A percentile compares a stretch with the other conserved stretches of the same genome.
Conservation (phyloP, 2,888 invertebrate species). For the Drosophila mercatorum region DNA sequence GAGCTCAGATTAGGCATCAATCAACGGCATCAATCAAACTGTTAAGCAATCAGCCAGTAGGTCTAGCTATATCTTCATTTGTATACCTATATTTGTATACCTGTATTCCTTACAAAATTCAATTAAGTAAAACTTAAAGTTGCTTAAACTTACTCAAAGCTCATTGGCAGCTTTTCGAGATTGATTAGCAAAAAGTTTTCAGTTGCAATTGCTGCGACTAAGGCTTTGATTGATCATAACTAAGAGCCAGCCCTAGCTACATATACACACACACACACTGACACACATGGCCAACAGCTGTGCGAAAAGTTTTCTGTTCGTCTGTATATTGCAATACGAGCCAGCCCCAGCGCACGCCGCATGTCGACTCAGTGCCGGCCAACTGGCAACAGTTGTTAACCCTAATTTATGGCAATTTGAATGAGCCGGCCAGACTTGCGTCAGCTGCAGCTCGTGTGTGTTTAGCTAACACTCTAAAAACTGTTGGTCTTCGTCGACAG, state of each 20-base stretch:
- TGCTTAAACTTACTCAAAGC: neutral
- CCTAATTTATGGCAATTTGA: slow-evolving; percentile 78
- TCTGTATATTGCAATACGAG: too few relatives aligned
- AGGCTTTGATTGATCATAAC: neutral
- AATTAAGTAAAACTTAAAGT: neutral
- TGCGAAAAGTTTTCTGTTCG: too few relatives aligned
- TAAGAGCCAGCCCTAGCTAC: neutral
- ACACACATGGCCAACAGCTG: neutral
- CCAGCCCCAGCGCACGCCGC: too few relatives aligned
- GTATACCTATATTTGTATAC: too few relatives aligned
- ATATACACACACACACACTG: neutral
- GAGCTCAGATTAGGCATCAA: too few relatives aligned
- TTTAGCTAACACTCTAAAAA: slow-evolving; percentile 19
- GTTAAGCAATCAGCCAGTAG: neutral
- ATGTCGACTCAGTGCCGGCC: slow-evolving; percentile 16
- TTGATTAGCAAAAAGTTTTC: neutral
- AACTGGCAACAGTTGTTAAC: slow-evolving; percentile 68
- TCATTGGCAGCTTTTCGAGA: neutral
- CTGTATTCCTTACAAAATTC: too few relatives aligned
- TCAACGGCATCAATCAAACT: neutral
- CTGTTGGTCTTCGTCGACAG: slow-evolving; percentile 49
- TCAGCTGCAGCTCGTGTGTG: slow-evolving; percentile 14
- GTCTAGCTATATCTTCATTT: too few relatives aligned
- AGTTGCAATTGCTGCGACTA: too few relatives aligned
- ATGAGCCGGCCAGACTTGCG: slow-evolving; percentile 40